Base-by-base conservation (phyloP, 2,113 vertebrate species). In the Hippocampus guttulatus region DNA sequence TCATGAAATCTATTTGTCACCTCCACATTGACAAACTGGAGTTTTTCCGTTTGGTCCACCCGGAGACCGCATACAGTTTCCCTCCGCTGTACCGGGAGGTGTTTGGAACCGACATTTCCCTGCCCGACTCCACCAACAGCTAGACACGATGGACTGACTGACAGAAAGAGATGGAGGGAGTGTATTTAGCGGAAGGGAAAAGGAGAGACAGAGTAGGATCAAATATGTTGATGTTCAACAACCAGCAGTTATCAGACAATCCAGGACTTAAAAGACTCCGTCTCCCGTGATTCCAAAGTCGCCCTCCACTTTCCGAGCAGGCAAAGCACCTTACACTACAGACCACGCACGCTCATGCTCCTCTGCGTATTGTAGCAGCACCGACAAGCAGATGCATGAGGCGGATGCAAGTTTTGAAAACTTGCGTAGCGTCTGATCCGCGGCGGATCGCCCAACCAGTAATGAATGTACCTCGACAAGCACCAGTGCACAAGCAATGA, bases 51-150 rank as follows among this genome's bases (percentile, higher is more conserved):
- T 87, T 96, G 77, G 85, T 96, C 73, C 95, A 96, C 80, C 95
- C 95, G 0, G 94, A 96, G 80, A 96, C 93, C 0, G 95, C 93
- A 71, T 92, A 91, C 91, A 93, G 87, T 87, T 96, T 96, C 73
- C 95, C 95, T 0, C 95, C 95, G 0, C 93, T 96, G 68, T 96
- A 95, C 64, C 93, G 94, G 70, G 95, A 96, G 80, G 95, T 96
- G 38, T 96, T 96, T 84, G 94, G 91, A 87, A 93, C 92, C 0
- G 94, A 95, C 75, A 88, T 93, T 21, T 90, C 94, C 83, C 92
- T 94, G 89, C 91, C 92, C 0, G 87, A 93, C 82, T 91, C 91
- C 23, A 85, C 89, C 23, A 66, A 92, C 84, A 92, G 91, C 85
- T 95, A 94, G 85, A 88, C 52, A 69, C 10, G 69, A 80, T 6